Evolutionary conservation across 2,113 vertebrate genomes (phyloP), one percentile per base, ranked within the genome.

Genomic region (Bostrychus sinensis): DNA sequence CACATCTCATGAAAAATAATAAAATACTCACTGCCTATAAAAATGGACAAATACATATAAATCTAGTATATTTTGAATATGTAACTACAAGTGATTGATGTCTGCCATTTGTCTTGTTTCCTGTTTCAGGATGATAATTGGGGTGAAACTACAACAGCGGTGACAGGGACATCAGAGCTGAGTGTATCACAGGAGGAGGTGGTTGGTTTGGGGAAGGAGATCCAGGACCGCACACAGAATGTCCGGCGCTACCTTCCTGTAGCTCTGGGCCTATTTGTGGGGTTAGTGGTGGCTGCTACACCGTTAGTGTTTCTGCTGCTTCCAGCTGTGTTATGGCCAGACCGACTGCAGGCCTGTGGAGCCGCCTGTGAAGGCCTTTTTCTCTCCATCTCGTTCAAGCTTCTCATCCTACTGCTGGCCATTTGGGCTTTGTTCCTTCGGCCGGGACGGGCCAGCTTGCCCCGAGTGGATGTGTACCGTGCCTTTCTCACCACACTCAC

Each of bases 331-430:
- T 82, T 98, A 83, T 98, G 96, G 96, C 81, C 94, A 1, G 94
- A 94, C 7, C 91, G 92, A 66, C 88, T 97, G 81, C 93, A 96
- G 85, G 86, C 94, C 0, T 98, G 96, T 41, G 95, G 95, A 22
- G 92, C 96, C 0, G 94, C 95, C 54, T 98, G 96, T 3, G 96
- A 98, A 85, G 96, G 96, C 39, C 92, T 98, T 63, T 98, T 98
- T 80, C 95, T 98, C 77, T 98, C 96, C 2, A 91, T 98, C 79
- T 93, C 96, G 0, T 98, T 98, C 72, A 98, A 98, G 79, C 94
- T 98, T 67, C 93, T 98, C 72, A 95, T 98, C 55, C 94, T 98
- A 55, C 88, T 96, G 70, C 88, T 96, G 12, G 96, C 95, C 7
- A 92, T 95, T 66, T 98, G 96, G 96, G 96, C 96, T 0, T 89